Base-by-base conservation (phyloP, 2,888 invertebrate genomes). In the Notodonta dromedarius region DNA sequence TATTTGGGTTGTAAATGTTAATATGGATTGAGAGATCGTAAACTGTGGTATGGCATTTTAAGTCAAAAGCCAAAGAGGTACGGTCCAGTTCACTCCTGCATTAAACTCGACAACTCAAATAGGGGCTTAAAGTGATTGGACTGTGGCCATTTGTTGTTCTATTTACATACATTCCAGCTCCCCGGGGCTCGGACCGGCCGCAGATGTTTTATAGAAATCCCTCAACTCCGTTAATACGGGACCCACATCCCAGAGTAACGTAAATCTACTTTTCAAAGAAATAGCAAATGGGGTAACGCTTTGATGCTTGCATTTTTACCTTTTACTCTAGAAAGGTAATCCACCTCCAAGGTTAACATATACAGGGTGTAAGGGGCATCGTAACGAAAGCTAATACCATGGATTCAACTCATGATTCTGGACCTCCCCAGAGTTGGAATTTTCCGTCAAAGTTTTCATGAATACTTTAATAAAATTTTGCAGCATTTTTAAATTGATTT, bases 61-160 rank as follows among this genome's bases (percentile, higher is more conserved):
- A 32, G 24, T 12, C 24, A 50, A 50, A 7, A 50, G 50, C 14
- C 12, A 50, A 35, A 50, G 24, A 24, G 24, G n/a, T 51, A 24
- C 40, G 14, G 39, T 55, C 55, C 55, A 55, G 12, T 39, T 51
- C 57, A 56, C 42, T 51, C 24, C 58, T 8, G 35, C 50, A 58
- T 66, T 63, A 59, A 72, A 62, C 62, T 64, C 32, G 11, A 42
- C n/a, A 62, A 69, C 55, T 66, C 58, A 72, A 71, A 69, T 57
- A 61, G 60, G 14, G 51, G 52, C 42, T n/a, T 16, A 24, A 24
- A 56, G 44, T 56, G 24, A 56, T 56, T 56, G 56, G 56, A 56
- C 56, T 24, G 44, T 11, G 51, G 40, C 16, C 9, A 16, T 40
- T 51, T 14, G 46, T 60, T 59, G 55, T 60, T 60, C 39, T 61